Conservation (phyloP, 1,140 invertebrate species). For the Planococcus citri region DNA sequence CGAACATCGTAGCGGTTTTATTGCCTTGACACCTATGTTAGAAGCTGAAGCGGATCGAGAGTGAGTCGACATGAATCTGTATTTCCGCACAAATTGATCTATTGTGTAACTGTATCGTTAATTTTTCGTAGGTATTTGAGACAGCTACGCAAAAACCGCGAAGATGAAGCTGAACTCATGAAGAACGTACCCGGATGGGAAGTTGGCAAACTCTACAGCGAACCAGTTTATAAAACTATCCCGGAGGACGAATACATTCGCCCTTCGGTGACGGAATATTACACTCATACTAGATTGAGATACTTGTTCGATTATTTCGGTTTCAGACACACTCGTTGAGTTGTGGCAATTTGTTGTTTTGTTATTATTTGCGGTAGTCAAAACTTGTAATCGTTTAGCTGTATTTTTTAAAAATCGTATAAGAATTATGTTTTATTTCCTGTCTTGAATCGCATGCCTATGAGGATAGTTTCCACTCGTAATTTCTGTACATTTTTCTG, state of each 20-base stretch:
- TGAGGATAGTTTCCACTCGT: no score
- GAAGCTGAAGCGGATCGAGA: slow-evolving; percentile 59
- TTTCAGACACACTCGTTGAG: background rate
- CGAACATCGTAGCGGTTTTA: slow-evolving; percentile 57
- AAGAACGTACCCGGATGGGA: slow-evolving; percentile 76
- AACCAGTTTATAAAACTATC: slow-evolving; percentile 54
- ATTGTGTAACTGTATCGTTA: background rate
- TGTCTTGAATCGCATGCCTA: no score
- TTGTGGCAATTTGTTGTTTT: no score
- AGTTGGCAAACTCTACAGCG: slow-evolving; percentile 73
- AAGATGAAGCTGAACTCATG: slow-evolving; percentile 77
- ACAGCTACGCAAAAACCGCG: slow-evolving; percentile 61
- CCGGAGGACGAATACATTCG: slow-evolving; percentile 42
- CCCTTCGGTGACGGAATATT: slow-evolving; percentile 54
- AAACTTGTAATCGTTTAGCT: no score
- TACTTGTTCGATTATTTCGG: slow-evolving; percentile 27
- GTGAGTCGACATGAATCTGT: slow-evolving; percentile 24
- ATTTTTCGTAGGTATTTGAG: slow-evolving; percentile 47
- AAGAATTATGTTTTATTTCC: no score
- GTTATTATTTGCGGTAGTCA: no score
- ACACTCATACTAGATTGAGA: slow-evolving; percentile 44
- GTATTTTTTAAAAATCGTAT: no score
- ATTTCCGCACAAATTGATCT: background rate
- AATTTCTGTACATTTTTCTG: no score
- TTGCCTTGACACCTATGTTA: slow-evolving; percentile 61